Conservation (phyloP, 1,140 invertebrate genomes). For the Euwallacea fornicatus region DNA sequence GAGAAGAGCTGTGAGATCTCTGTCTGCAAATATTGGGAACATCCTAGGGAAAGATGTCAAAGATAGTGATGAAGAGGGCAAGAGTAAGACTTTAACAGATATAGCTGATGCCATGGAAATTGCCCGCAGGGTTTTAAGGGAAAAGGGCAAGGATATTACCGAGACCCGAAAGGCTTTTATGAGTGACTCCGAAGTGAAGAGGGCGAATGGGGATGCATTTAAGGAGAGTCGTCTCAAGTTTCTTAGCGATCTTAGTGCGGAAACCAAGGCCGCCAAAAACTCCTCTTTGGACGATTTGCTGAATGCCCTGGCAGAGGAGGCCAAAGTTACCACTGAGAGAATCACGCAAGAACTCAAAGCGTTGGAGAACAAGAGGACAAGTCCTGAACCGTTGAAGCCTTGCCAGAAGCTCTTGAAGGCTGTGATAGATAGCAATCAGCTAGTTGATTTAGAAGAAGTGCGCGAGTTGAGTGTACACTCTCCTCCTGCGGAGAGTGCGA, state of each 20-base stretch:
- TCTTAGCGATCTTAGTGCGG: constrained; percentile 44
- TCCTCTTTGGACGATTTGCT: constrained; percentile 50
- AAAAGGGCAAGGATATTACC: constrained; percentile 49
- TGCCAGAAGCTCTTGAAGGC: constrained; percentile 55
- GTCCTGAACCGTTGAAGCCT: constrained; percentile 48
- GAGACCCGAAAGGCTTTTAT: constrained; percentile 48
- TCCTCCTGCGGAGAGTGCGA: constrained; percentile 34
- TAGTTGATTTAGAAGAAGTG: constrained; percentile 42
- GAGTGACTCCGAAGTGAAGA: constrained; percentile 48
- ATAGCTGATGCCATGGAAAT: constrained; percentile 53
- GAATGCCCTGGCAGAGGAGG: constrained; percentile 49
- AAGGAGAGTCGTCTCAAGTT: constrained; percentile 43
- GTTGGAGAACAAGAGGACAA: constrained; percentile 12
- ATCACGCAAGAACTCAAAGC: constrained; percentile 56
- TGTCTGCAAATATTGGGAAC: constrained; percentile 79
- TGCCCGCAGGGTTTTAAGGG: constrained; percentile 49
- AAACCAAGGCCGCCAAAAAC: constrained; percentile 39
- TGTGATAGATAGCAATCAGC: constrained; percentile 49
- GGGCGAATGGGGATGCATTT: constrained; percentile 24
- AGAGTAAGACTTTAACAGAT: constrained; percentile 43
- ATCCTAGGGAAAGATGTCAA: constrained; percentile 65
- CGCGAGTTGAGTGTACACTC: constrained; percentile 45
- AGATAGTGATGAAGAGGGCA: constrained; percentile 42
- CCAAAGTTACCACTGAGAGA: constrained; percentile 58
- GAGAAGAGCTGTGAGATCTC: constrained; percentile 73